A percentile compares a stretch with the other conserved stretches of the same genome.
Conservation (phyloP, 2,888 invertebrate species). For the Adelphocoris suturalis region DNA sequence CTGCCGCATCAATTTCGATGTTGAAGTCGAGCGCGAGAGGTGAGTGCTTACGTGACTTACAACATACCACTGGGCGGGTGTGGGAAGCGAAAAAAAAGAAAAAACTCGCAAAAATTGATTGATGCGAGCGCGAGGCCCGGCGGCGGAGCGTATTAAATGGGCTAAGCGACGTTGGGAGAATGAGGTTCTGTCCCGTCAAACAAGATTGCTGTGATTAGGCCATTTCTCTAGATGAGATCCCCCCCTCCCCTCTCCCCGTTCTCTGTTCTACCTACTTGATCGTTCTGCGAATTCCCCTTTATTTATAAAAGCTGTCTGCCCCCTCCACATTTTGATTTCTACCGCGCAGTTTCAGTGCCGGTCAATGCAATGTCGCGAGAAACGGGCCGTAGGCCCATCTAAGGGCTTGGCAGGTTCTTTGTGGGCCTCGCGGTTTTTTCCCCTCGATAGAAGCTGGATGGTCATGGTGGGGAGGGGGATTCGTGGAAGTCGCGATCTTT, state of each 20-base stretch:
- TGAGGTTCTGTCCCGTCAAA: constrained; percentile 27
- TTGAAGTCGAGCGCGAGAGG: neutral
- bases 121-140: constrained; percentile 30
- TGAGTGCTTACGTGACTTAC: constrained; percentile 51
- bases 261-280: neutral
- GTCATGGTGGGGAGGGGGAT: neutral
- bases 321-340: neutral
- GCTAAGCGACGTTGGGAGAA: constrained; percentile 45
- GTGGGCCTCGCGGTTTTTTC: neutral
- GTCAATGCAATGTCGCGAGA: neutral
- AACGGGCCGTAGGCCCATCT: constrained; percentile 25
- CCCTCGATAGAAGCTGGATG: neutral
- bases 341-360: neutral
- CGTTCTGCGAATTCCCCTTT: constrained; percentile 20
- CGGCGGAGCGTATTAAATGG: neutral
- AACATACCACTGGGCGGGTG: constrained; percentile 38
- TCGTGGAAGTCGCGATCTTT: constrained; percentile 11
- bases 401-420: neutral
- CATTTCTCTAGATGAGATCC: constrained; percentile 7
- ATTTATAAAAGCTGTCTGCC: constrained; percentile 15
- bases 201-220: constrained; percentile 48
- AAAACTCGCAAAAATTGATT: constrained; percentile 53
- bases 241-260: no score
- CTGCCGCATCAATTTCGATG: neutral
- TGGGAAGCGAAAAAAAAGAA: constrained; percentile 33